Evolutionary conservation across 1,140 invertebrate genomes (phyloP), one percentile per base, ranked within the genome.

Genomic region (Ceratoteleas bidentatus): DNA sequence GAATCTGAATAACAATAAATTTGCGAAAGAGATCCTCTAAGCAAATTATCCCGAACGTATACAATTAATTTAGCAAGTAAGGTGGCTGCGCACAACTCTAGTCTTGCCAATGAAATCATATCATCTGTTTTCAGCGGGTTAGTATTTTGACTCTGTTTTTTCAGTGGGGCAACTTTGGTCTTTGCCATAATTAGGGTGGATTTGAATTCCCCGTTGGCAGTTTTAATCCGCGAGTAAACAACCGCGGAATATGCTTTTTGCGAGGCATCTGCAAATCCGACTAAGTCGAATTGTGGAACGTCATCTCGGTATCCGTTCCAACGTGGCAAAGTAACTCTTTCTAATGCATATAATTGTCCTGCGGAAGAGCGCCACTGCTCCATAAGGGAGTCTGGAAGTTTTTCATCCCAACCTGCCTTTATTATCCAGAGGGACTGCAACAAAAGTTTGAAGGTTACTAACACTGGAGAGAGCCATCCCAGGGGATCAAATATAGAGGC

Each of bases 221-320:
- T 7, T 3, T 32, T 53, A 32, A 53, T 4, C 10, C 50, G 16
- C 1, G 8, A 32, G 33, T 53, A 53, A 1, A 33, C 16, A 9
- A 53, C 50, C 4, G 50, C 15, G 5, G 50, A 53, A 53, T 53
- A 53, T 11, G 50, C 32, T 53, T 8, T 8, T 8, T 4, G 32
- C 4, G 50, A 53, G 2, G 50, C 50, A 53, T 53, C 50, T 2
- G 6, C 2, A 33, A 53, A 53, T 10, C 50, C 50, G 3, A 53
- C 10, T 8, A 53, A 11, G 32, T 53, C n/a, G n/a, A n/a, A n/a
- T n/a, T n/a, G n/a, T n/a, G n/a, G 50, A 32, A 53, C n/a, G 8
- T 49, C n/a, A 45, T 10, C n/a, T 3, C 4, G 43, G n/a, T 47
- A 47, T 47, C n/a, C n/a, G n/a, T 47, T 50, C 49, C 49, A 50